Conservation (phyloP, 2,888 invertebrate genomes). For the Synergus gifuensis region DNA sequence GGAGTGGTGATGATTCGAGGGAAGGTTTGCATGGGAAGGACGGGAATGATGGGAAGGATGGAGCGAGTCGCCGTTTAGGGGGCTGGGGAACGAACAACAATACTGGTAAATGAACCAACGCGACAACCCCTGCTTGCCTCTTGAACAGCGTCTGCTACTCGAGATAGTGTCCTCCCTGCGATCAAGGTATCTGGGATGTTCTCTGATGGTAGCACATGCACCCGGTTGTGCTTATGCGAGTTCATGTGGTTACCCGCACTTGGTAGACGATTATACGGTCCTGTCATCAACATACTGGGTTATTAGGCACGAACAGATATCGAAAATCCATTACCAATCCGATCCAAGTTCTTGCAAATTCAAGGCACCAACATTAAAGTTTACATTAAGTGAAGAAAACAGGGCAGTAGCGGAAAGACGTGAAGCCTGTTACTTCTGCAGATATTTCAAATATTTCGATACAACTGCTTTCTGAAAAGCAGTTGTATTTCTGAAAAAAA, state of each 20-base stretch:
- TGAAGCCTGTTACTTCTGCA: too few relatives aligned
- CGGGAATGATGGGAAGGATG: slow-evolving; percentile 42
- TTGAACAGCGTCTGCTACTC: slow-evolving; percentile 65
- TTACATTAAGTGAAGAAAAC: too few relatives aligned
- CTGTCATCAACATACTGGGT: slow-evolving; percentile 56
- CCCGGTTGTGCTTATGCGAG: slow-evolving; percentile 20
- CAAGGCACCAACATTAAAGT: not conserved
- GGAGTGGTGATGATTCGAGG: slow-evolving; percentile 38
- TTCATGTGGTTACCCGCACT: slow-evolving; percentile 31
- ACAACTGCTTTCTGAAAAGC: too few relatives aligned
- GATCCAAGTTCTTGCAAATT: not conserved
- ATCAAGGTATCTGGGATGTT: slow-evolving; percentile 50
- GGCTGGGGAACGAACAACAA: slow-evolving; percentile 68
- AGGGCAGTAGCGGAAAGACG: too few relatives aligned
- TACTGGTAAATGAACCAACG: slow-evolving; percentile 73
- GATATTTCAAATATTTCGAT: too few relatives aligned
- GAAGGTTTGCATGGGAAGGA: slow-evolving; percentile 50
- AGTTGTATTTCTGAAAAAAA: too few relatives aligned
- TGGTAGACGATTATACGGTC: slow-evolving; percentile 59
- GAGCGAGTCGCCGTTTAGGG: slow-evolving; percentile 24
- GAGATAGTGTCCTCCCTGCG: slow-evolving; percentile 61
- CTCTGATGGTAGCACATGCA: slow-evolving; percentile 45
- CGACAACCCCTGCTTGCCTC: slow-evolving; percentile 59
- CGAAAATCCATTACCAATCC: slow-evolving; percentile 43
- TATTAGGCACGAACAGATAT: slow-evolving; percentile 52